A percentile compares a stretch with the other conserved stretches of the same genome.
Conservation (phyloP, 2,797 vertebrate genomes). For the Cephalopachus bancanus region DNA sequence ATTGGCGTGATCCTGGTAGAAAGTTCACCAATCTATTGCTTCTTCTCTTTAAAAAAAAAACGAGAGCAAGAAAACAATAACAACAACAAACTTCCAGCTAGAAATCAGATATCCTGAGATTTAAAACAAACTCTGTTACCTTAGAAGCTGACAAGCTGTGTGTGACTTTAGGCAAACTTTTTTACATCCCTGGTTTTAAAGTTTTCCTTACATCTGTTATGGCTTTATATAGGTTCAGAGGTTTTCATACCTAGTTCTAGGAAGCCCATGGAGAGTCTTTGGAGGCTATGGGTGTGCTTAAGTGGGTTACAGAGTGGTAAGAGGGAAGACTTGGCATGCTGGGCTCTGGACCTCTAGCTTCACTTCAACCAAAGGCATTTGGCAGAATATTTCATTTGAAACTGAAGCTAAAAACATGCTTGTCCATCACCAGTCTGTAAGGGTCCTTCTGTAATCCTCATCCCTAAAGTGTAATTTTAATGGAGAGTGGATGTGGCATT, state of each 20-base stretch:
- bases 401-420: background rate
- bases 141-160: background rate
- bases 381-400: constrained; percentile 18
- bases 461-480: background rate
- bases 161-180: background rate
- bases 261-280: background rate
- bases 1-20: background rate
- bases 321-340: background rate
- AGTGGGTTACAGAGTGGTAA: background rate
- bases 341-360: background rate
- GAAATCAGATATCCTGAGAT: constrained; percentile 18
- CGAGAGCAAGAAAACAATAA: background rate
- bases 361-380: background rate
- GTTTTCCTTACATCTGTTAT: background rate
- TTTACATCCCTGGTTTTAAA: background rate
- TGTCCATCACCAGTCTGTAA: background rate
- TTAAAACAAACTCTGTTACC: background rate
- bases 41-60: background rate
- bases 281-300: background rate
- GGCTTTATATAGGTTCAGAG: background rate
- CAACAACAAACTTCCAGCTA: background rate
- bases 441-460: background rate
- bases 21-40: background rate
- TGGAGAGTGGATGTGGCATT: background rate
- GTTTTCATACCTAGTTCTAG: background rate